Base-by-base conservation (phyloP, 2,888 invertebrate genomes). In the Melanotus villosus region DNA sequence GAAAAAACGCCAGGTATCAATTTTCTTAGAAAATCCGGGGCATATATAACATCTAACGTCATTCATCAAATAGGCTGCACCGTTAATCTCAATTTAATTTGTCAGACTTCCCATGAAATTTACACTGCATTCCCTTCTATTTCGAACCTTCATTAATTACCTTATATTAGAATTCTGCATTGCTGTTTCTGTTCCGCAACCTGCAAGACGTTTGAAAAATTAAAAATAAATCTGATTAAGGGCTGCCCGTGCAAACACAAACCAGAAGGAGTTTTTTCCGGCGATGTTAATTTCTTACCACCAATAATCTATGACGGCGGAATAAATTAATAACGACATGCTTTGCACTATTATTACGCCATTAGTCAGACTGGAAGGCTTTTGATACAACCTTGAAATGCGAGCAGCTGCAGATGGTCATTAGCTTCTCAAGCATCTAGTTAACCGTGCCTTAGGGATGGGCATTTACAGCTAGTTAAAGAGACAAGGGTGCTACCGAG, bases 401-500 rank as follows among this genome's bases (percentile, higher is more conserved):
- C 19, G 45, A 62, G 65, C 72, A 72, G 72, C 72, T 72, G 72
- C 72, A 66, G 30, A 64, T 59, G 54, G 65, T 72, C 62, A 66
- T 69, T 69, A 72, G 47, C 59, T 66, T 67, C 52, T 70, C 50
- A 43, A 62, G 43, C 58, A 58, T 62, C 72, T 67, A 72, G 69
- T 68, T 69, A 66, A 34, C 34, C 26, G 41, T 62, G 62, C 65
- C 73, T 58, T 50, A 52, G 66, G 73, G 73, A 56, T 71, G 69
- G 72, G 72, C 69, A 73, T 70, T 73, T 74, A 72, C 64, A 63
- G 74, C 73, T 73, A 72, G 72, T 74, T 74, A 74, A 58, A 62
- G 36, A 65, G 65, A 73, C 74, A 67, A 75, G 74, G 74, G 75
- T 73, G 74, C 76, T 73, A 73, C 76, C 68, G 76, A 72, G 63